These are phyloP conservation scores for Thecophora atra DNA, from an alignment of 2,888 invertebrate species.

Conservation along the genomic window DNA sequence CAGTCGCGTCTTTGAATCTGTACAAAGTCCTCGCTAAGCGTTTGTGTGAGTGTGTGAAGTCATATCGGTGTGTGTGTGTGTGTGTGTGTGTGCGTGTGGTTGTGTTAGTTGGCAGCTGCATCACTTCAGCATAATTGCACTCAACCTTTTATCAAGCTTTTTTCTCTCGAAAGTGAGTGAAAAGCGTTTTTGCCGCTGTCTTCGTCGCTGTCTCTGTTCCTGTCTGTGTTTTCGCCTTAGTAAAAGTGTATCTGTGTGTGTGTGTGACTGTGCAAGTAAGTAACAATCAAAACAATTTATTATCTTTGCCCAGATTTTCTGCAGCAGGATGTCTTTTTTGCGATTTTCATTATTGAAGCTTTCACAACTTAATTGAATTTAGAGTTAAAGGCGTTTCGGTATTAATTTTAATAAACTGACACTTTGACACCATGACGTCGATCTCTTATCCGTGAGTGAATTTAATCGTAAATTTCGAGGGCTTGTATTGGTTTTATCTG, in stretches of 20 bases:
- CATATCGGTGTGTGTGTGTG: constrained; percentile 13
- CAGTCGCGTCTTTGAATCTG: background rate
- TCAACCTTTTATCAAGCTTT: constrained; percentile 25
- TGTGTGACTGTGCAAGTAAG: constrained; percentile 12
- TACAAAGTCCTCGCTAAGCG: background rate
- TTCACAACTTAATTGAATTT: background rate
- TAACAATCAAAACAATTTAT: constrained; percentile 2
- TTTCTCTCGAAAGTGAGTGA: constrained; percentile 37
- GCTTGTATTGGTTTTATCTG: too few species aligned
- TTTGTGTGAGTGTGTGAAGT: background rate
- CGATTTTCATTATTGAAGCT: background rate
- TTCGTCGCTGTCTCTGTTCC: background rate
- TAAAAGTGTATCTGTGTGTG: constrained; percentile 2
- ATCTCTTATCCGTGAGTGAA: too few species aligned
- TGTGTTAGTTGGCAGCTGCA: constrained; percentile 24
- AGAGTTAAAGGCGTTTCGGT: background rate
- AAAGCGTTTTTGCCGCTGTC: background rate
- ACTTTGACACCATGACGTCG: too few species aligned
- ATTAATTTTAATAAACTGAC: background rate
- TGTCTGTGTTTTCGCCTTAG: background rate
- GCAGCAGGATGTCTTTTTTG: background rate
- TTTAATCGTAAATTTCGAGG: too few species aligned
- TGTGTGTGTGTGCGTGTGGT: constrained; percentile 25
- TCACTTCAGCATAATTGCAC: constrained; percentile 27
- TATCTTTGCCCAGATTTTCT: constrained; percentile 15